These are phyloP conservation scores for Latrodectus geometricus DNA, from an alignment of 1,140 invertebrate species.

Conservation along the genomic window DNA sequence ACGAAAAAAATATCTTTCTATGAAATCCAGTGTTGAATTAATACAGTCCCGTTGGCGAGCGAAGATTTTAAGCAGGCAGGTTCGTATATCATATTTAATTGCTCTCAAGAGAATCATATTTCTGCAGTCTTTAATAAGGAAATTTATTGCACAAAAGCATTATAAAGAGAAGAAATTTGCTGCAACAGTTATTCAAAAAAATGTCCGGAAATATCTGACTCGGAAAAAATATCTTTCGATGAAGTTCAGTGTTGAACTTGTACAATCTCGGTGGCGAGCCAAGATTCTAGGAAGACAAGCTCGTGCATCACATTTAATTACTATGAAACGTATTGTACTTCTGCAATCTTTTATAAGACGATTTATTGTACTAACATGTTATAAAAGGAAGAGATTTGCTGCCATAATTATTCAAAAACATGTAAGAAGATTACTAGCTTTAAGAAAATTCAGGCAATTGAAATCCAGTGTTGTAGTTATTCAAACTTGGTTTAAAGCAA, in stretches of 20 bases:
- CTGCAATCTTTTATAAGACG: slow-evolving; percentile 11
- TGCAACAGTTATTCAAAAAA: background rate
- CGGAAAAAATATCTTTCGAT: background rate
- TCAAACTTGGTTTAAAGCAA: slow-evolving; percentile 18
- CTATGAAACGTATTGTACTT: background rate
- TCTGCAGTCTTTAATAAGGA: background rate
- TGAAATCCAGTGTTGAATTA: background rate
- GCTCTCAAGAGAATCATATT: background rate
- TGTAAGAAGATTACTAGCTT: background rate
- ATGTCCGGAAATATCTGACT: background rate
- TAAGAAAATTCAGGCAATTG: background rate
- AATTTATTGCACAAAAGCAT: background rate
- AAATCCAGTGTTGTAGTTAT: background rate
- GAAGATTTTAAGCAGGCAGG: background rate
- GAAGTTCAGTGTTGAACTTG: background rate
- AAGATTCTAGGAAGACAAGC: background rate
- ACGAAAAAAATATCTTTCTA: background rate
- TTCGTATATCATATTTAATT: background rate
- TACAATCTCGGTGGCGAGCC: background rate
- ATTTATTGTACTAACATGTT: background rate
- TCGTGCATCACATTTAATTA: background rate
- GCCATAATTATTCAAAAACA: slow-evolving; percentile 5
- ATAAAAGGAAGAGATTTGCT: background rate
- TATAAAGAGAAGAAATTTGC: background rate
- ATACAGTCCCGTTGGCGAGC: background rate